Base-by-base conservation (phyloP, 2,888 invertebrate species). In the Scaptomyza tumidula region DNA sequence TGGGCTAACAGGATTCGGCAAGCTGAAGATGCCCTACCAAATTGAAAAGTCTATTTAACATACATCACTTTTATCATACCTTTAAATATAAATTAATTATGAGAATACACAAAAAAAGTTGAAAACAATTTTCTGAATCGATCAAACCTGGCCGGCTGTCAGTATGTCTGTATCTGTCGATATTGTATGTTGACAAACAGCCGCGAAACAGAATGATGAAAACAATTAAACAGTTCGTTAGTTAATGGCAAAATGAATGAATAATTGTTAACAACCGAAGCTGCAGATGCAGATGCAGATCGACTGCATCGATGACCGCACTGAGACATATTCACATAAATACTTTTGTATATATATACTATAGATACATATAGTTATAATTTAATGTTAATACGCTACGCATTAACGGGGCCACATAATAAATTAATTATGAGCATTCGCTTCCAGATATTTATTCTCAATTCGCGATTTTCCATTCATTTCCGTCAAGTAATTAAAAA, bases 401-500 rank as follows among this genome's bases (percentile, higher is more conserved):
- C 65, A 85, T 75, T 85, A 85, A 78, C 64, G 44, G 53, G 53
- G 41, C 63, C 53, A 65, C 64, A 74, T 69, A 75, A 83, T 75
- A 76, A 73, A 75, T 83, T 71, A 75, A 83, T 76, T 78, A 73
- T 82, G 59, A 56, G 50, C 52, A 44, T 46, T 29, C 60, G 62
- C 46, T 58, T 53, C 52, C 64, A 73, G 68, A 52, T 60, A 19
- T 39, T 48, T 39, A 48, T 41, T 37, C 33, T 24, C 37, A 27
- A 13, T 59, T 11, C 39, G 35, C 49, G 43, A 48, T 55, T 65
- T 16, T 13, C 16, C 57, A 52, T 59, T 39, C 39, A 64, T 64
- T 66, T 68, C 71, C 76, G 73, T 50, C 72, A 80, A 71, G 83
- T 76, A 73, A 79, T 80, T 79, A 80, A 79, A 76, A 79, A 54